These are phyloP conservation scores for Meiosimyza decipiens DNA, from an alignment of 2,888 invertebrate species.

Conservation along the genomic window DNA sequence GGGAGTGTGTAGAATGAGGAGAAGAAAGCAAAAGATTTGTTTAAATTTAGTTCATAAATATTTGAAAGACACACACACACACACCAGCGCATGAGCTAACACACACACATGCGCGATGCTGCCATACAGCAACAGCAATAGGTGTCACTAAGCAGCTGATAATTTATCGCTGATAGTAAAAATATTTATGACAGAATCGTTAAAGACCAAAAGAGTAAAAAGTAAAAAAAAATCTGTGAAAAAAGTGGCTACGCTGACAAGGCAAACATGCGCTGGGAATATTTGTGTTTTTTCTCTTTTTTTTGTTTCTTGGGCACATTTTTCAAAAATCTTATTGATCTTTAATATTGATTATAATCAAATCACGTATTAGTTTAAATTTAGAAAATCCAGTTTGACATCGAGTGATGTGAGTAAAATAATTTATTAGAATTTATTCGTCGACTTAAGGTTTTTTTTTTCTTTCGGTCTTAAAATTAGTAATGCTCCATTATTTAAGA, in stretches of 20 bases:
- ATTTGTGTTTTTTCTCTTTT: not conserved
- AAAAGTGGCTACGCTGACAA: not conserved
- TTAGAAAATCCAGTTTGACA: no score
- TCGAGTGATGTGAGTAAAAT: no score
- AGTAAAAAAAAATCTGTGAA: not conserved
- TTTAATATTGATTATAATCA: no score
- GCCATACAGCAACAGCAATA: not conserved
- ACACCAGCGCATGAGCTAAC: conserved; percentile 7
- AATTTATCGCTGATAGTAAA: conserved; percentile 28
- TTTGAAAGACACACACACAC: not conserved
- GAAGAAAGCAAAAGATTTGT: conserved; percentile 6
- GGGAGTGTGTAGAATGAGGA: not conserved
- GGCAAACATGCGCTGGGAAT: conserved; percentile 12
- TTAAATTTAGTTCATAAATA: conserved; percentile 22
- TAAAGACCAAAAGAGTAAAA: conserved; percentile 7
- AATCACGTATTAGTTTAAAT: no score
- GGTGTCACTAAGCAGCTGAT: conserved; percentile 28
- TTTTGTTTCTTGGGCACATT: no score
- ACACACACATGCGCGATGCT: not conserved
- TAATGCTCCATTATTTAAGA: no score
- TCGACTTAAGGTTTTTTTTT: no score
- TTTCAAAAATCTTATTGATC: no score
- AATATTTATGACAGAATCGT: conserved; percentile 18
- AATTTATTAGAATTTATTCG: no score
- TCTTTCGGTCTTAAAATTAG: no score